Conservation (phyloP, 1,140 invertebrate species). For the Polypedilum vanderplanki region DNA sequence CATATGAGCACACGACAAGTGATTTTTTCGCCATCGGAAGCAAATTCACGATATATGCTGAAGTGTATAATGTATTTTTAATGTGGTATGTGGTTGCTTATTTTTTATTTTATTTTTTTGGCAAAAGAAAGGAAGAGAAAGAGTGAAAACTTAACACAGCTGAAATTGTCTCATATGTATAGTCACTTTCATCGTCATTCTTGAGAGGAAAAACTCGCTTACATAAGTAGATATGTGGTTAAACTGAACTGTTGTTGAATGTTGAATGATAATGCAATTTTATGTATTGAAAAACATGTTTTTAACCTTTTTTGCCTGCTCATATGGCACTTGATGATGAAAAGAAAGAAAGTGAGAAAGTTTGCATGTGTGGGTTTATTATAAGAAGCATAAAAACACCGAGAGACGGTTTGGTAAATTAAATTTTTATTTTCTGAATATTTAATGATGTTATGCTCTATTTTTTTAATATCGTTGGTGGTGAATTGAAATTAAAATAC, state of each 20-base stretch:
- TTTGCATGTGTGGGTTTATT: no score
- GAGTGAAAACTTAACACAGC: no score
- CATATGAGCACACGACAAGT: neutral
- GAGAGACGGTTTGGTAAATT: neutral
- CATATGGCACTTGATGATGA: no score
- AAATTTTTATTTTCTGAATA: neutral
- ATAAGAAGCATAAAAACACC: neutral
- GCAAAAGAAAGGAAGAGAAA: no score
- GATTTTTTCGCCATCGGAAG: neutral
- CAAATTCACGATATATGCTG: constrained; percentile 12
- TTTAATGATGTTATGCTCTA: constrained; percentile 1
- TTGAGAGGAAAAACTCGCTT: no score
- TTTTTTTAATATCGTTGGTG: neutral
- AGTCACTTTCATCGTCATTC: no score
- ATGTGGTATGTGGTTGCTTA: constrained; percentile 12
- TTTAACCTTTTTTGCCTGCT: no score
- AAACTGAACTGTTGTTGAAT: neutral
- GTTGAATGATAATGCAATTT: constrained; percentile 13
- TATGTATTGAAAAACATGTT: neutral
- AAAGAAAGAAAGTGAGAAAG: no score
- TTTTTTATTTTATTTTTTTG: no score
- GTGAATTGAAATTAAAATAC: no score
- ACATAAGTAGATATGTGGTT: no score
- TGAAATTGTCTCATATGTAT: no score
- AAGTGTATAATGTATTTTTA: constrained; percentile 20